Evolutionary conservation across 1,140 invertebrate genomes (phyloP).

Genomic region (Stratiolaelaps scimitus): DNA sequence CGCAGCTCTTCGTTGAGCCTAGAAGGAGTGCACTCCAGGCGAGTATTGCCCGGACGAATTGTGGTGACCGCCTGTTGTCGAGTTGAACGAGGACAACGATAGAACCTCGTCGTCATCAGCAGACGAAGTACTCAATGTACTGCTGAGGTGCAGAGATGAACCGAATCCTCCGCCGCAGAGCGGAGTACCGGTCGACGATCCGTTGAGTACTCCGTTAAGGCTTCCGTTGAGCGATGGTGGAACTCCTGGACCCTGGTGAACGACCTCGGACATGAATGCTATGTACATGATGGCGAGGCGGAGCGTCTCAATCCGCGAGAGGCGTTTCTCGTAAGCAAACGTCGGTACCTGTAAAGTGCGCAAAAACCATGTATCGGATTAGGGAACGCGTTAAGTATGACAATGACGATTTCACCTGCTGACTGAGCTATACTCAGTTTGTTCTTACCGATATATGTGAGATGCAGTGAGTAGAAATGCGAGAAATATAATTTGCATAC

Average conservation of each 20-base stretch:
- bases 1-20: background rate
- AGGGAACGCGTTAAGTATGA: background rate
- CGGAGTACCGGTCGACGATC: too few relatives aligned
- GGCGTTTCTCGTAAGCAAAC: constrained; percentile 93
- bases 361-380: background rate
- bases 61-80: constrained; percentile 4
- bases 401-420: background rate
- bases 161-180: too few relatives aligned
- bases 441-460: too few relatives aligned
- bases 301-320: constrained; percentile 94
- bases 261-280: constrained; percentile 81
- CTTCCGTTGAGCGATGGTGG: background rate
- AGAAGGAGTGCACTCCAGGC: constrained; percentile 27
- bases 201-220: too few relatives aligned
- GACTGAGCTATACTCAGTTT: too few relatives aligned
- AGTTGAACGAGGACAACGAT: constrained; percentile 24
- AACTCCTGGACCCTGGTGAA: constrained; percentile 29
- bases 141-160: constrained; percentile 14
- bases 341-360: constrained; percentile 61
- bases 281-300: constrained; percentile 96
- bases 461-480: too few relatives aligned
- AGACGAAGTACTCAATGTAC: background rate
- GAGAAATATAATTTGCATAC: too few relatives aligned
- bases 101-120: constrained; percentile 15
- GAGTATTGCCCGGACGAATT: constrained; percentile 6